A percentile compares a stretch with the other conserved stretches of the same genome.
Conservation (phyloP, 2,113 vertebrate genomes). For the Percopsis transmontana region DNA sequence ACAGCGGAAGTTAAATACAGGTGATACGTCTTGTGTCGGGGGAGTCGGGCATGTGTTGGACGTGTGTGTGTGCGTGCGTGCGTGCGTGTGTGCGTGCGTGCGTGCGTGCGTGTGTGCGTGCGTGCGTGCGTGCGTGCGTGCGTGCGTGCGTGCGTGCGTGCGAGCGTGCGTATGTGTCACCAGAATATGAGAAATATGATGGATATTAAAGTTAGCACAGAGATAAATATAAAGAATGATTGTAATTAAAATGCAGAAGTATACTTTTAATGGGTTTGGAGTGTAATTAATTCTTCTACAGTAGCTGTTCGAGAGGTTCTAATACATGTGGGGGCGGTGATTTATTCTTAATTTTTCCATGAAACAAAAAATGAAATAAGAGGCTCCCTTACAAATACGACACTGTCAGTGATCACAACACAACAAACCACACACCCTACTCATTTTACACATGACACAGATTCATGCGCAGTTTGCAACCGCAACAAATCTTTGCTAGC, state of each 20-base stretch:
- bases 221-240: slow-evolving; percentile 56
- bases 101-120: too few species aligned
- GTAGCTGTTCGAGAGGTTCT: slow-evolving; percentile 62
- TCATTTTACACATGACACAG: slow-evolving; percentile 48
- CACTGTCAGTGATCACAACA: slow-evolving; percentile 44
- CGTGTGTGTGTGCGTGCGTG: slow-evolving; percentile 19
- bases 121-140: slow-evolving; percentile 18
- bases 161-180: slow-evolving; percentile 13
- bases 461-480: too few species aligned
- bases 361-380: slow-evolving; percentile 58
- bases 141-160: too few species aligned
- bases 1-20: slow-evolving; percentile 38
- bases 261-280: slow-evolving; percentile 73
- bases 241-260: slow-evolving; percentile 63
- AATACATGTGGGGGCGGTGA: slow-evolving; percentile 70
- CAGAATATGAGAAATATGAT: slow-evolving; percentile 57
- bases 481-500: background rate
- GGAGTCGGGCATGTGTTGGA: slow-evolving; percentile 24
- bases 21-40: slow-evolving; percentile 60
- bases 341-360: slow-evolving; percentile 70
- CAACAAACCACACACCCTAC: slow-evolving; percentile 46
- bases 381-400: slow-evolving; percentile 67
- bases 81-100: too few species aligned
- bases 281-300: slow-evolving; percentile 66
- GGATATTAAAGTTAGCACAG: slow-evolving; percentile 57